Base-by-base conservation (phyloP, 1,140 invertebrate genomes). In the Drosophila pseudoobscura region DNA sequence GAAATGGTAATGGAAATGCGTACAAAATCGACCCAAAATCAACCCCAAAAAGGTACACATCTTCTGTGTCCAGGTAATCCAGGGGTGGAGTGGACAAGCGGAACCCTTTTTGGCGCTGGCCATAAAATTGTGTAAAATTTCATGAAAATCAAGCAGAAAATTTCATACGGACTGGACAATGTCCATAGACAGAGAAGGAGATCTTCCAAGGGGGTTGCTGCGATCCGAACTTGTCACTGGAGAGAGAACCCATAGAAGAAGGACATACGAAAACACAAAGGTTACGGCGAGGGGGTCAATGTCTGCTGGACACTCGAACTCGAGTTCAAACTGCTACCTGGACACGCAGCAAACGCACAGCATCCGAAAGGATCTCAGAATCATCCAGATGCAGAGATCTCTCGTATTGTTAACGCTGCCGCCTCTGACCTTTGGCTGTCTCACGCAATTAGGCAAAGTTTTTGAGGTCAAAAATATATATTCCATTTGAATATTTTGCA, bases 71-170 rank as follows among this genome's bases (percentile, higher is more conserved):
- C 82, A 87, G 78, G 82, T 87, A 87, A 45, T 73, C 49, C 4
- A 26, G 49, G 31, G 41, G 31, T 70, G 66, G 66, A 70, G 31
- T 70, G 66, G 66, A 70, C 66, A 70, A 69, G 60, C 63, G 74
- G 70, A 87, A 87, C 82, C 82, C 83, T 82, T 85, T 65, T 62
- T 56, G 66, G 64, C 66, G 44, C 52, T 43, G 66, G 35, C 66
- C 68, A 62, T 51, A 64, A 84, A 65, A 62, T 49, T 78, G 72
- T 61, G 60, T 50, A 70, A 59, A 70, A 88, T 74, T 88, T 83
- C 39, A 51, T 39, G 60, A 89, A 83, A 88, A 88, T 88, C 75
- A 63, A 71, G 83, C 83, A 83, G 83, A 88, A 88, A 88, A 88
- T 89, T 83, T 17, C 20, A 22, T 56, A 66, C 47, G 53, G 61